These are phyloP conservation scores for Drosophila bunnanda DNA, from an alignment of 2,888 invertebrate genomes.

Conservation along the genomic window DNA sequence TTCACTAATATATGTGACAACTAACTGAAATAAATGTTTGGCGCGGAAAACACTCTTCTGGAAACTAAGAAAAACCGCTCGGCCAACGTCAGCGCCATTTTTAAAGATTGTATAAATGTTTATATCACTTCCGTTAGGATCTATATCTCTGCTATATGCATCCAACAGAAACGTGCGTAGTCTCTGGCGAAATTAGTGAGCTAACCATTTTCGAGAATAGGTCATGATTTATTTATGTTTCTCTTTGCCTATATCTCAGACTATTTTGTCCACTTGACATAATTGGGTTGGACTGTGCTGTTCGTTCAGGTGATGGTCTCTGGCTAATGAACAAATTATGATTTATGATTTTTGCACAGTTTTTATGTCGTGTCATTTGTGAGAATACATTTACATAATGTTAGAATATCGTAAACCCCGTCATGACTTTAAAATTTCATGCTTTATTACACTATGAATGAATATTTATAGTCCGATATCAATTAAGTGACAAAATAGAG, in stretches of 20 bases:
- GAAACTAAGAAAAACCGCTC: slow-evolving; percentile 40
- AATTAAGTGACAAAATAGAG: neutral
- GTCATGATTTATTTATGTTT: slow-evolving; percentile 74
- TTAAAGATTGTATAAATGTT: slow-evolving; percentile 56
- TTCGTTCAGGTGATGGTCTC: slow-evolving; percentile 66
- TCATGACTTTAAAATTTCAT: neutral
- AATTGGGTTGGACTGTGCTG: slow-evolving; percentile 51
- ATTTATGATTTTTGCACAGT: slow-evolving; percentile 32
- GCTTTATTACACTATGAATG: neutral
- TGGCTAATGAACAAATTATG: slow-evolving; percentile 45
- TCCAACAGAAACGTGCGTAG: slow-evolving; percentile 8
- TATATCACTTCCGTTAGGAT: slow-evolving; percentile 71
- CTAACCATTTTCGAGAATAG: slow-evolving; percentile 59
- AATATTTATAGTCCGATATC: neutral
- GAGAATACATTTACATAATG: neutral
- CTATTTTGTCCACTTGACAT: slow-evolving; percentile 55
- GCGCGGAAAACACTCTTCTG: slow-evolving; percentile 13
- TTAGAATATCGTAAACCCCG: neutral
- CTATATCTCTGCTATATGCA: slow-evolving; percentile 37
- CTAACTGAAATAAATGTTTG: slow-evolving; percentile 41
- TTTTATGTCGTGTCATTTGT: neutral
- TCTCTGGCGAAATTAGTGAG: slow-evolving; percentile 47
- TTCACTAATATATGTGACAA: slow-evolving; percentile 58
- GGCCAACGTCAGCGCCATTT: slow-evolving; percentile 76
- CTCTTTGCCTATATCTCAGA: slow-evolving; percentile 13